Percentiles rank a stretch among this genome's conserved stretches.
Conservation (phyloP, 92 coral and sea anemone species). For the Pocillopora grandis region DNA sequence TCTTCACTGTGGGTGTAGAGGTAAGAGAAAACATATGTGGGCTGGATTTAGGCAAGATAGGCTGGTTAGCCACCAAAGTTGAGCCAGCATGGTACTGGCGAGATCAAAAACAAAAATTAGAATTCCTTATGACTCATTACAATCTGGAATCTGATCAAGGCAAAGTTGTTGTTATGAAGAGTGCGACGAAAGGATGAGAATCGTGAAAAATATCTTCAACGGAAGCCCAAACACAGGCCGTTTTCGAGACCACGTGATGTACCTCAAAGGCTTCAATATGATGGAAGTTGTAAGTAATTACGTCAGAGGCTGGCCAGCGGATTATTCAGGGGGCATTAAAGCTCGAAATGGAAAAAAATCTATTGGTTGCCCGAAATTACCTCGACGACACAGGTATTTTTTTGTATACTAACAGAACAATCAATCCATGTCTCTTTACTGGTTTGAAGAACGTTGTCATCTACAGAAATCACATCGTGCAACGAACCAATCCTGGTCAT, state of each 20-base stretch:
- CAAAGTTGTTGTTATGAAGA: constrained; percentile 44
- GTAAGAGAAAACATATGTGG: constrained; percentile 37
- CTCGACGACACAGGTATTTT: constrained; percentile 53
- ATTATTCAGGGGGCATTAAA: constrained; percentile 47
- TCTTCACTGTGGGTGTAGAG: background rate
- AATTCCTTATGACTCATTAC: constrained; percentile 41
- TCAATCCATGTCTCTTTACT: constrained; percentile 10
- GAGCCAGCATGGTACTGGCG: constrained; percentile 4
- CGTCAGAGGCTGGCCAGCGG: constrained; percentile 61
- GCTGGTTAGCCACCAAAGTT: constrained; percentile 41
- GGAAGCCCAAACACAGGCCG: constrained; percentile 7
- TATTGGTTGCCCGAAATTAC: constrained; percentile 51
- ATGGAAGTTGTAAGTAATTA: constrained; percentile 40
- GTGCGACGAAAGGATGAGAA: constrained; percentile 31
- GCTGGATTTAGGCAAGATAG: constrained; percentile 30
- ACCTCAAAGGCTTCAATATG: constrained; percentile 53
- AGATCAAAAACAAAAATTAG: background rate
- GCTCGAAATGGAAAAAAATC: constrained; percentile 44
- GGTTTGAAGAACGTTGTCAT: constrained; percentile 48
- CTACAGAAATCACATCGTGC: constrained; percentile 53
- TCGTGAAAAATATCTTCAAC: constrained; percentile 14
- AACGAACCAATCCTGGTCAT: constrained; percentile 19
- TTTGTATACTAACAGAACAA: background rate
- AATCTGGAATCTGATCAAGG: constrained; percentile 48
- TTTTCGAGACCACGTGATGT: constrained; percentile 55